phyloP scores from a whole-genome alignment of 2,113 vertebrate genomes.

The Heterochromis multidens region DNA sequence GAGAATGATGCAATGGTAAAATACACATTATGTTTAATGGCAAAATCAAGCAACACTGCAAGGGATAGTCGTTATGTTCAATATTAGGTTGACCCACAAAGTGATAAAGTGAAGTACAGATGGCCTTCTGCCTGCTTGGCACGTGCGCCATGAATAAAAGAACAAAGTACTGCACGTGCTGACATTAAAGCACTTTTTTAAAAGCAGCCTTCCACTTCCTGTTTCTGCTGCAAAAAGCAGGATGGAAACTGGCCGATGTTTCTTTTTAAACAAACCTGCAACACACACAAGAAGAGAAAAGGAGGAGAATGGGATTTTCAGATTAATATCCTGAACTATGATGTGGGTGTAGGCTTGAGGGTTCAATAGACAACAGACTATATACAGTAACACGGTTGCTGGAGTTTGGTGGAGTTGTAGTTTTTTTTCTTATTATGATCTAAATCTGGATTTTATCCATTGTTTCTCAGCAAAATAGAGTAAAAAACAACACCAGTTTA shows the following conservation, averaged over 20 bases:
- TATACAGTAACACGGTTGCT: not conserved
- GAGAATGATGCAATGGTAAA: not conserved
- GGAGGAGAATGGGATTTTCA: not conserved
- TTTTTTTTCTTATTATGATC: not conserved
- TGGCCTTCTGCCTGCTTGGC: constrained; percentile 12
- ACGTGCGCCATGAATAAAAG: constrained; percentile 60
- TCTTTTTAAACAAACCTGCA: constrained; percentile 16
- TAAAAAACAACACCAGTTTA: not conserved
- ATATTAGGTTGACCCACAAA: not conserved
- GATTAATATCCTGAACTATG: constrained; percentile 2
- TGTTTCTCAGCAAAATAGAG: not conserved
- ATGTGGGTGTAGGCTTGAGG: not conserved
- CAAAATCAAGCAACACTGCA: not conserved
- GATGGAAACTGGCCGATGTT: constrained; percentile 41
- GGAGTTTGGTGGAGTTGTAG: not conserved
- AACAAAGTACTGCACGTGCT: constrained; percentile 50
- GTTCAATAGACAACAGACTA: not conserved
- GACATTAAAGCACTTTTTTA: constrained; percentile 54
- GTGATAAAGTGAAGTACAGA: constrained; percentile 17
- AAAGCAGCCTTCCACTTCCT: constrained; percentile 35
- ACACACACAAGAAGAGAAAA: not conserved
- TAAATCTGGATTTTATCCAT: not conserved
- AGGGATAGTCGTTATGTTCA: not conserved
- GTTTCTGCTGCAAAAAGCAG: constrained; percentile 49
- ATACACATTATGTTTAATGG: not conserved